phyloP scores from a whole-genome alignment of 2,113 vertebrate species.

The Oxyura jamaicensis region DNA sequence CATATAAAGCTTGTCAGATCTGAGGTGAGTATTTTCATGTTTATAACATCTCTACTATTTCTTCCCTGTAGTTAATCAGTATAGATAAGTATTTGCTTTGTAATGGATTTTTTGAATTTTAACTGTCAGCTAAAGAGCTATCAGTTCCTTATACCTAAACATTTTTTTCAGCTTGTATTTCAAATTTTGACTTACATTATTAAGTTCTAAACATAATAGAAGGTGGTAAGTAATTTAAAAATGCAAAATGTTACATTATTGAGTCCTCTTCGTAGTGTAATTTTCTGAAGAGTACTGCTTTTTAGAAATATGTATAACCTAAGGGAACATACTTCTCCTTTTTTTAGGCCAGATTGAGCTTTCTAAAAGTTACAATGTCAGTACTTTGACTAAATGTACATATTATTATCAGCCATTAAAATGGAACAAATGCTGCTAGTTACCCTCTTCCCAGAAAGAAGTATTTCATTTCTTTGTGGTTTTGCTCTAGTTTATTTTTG shows the following conservation, averaged over 20 bases:
- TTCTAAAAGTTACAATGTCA: neutral
- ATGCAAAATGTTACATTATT: neutral
- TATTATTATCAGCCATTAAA: neutral
- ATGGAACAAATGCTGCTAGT: neutral
- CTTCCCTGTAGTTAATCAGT: neutral
- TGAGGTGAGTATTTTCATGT: neutral
- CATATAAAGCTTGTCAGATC: neutral
- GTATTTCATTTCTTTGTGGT: neutral
- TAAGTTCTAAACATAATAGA: neutral
- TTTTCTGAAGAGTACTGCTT: neutral
- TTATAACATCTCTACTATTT: neutral
- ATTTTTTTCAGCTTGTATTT: neutral
- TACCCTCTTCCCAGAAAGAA: neutral
- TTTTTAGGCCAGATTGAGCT: neutral
- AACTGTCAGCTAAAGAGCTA: neutral
- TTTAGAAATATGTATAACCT: neutral
- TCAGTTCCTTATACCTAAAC: neutral
- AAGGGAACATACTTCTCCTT: neutral
- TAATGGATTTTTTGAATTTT: neutral
- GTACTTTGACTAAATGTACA: neutral
- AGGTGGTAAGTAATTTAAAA: neutral
- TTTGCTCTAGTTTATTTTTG: neutral
- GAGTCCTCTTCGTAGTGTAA: neutral
- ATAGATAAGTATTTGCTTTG: neutral
- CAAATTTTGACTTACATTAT: neutral